Evolutionary conservation across 2,113 vertebrate species (phyloP).

Genomic region (Paracanthobrama guichenoti): DNA sequence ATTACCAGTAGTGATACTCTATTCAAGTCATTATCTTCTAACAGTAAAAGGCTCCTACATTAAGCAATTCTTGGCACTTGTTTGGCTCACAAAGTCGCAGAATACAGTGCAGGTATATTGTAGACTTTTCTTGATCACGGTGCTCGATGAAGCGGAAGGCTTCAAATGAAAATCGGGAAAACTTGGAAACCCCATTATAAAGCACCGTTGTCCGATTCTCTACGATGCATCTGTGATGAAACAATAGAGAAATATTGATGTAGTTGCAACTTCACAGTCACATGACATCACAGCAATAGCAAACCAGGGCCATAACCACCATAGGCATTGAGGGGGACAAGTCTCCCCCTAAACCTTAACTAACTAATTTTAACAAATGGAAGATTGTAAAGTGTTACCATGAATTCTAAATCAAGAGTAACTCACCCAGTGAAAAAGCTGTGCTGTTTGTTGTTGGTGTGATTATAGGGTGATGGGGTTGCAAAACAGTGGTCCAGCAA

Average conservation of each 20-base stretch:
- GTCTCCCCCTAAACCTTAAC: no score
- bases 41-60: conserved; percentile 57
- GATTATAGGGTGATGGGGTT: conserved; percentile 69
- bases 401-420: background rate
- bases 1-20: background rate
- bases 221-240: conserved; percentile 64
- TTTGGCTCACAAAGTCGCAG: conserved; percentile 75
- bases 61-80: conserved; percentile 67
- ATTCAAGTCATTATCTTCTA: background rate
- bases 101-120: conserved; percentile 77
- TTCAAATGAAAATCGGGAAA: conserved; percentile 73
- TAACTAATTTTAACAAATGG: background rate
- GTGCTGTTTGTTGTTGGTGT: conserved; percentile 55
- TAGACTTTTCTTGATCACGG: conserved; percentile 67
- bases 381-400: background rate
- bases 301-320: no score
- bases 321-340: no score
- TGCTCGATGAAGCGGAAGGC: conserved; percentile 78
- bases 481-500: conserved; percentile 78
- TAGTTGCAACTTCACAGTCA: no score
- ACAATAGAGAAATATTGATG: background rate
- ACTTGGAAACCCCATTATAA: conserved; percentile 67
- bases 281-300: no score
- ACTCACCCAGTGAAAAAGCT: conserved; percentile 74
- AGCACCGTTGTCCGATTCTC: conserved; percentile 58